Percentiles rank a stretch among this genome's conserved stretches.
phyloP scores from a whole-genome alignment of 23 tunicate genomes.

The Ciona savignyi region DNA sequence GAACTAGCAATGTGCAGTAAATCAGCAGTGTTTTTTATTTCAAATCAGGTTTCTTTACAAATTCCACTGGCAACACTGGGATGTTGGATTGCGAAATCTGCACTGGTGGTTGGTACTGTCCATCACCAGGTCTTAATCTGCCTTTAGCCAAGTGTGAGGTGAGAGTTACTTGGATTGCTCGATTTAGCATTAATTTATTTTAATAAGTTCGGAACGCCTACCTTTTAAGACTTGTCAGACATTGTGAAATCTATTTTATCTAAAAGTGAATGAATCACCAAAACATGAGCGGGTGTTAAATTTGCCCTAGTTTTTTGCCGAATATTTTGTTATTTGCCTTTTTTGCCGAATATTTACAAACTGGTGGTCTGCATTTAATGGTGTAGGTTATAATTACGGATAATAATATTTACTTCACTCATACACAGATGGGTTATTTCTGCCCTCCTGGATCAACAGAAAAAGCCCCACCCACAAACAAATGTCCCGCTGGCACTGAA shows the following conservation, averaged over 20 bases:
- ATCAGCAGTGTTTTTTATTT: not conserved
- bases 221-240: no score
- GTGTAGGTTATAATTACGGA: not conserved
- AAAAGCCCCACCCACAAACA: constrained; percentile 32
- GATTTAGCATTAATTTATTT: no score
- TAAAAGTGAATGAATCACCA: no score
- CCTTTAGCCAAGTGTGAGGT: constrained; percentile 56
- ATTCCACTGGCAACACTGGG: constrained; percentile 8
- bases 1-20: no score
- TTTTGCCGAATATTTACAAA: no score
- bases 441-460: constrained; percentile 88
- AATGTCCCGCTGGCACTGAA: constrained; percentile 77
- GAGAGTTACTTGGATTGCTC: no score
- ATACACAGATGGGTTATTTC: constrained; percentile 70
- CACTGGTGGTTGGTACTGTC: constrained; percentile 75
- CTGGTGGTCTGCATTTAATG: not conserved
- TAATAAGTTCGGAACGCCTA: no score
- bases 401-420: no score
- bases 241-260: no score
- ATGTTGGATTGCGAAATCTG: constrained; percentile 46
- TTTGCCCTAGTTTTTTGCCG: no score
- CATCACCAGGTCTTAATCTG: constrained; percentile 27
- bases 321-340: no score
- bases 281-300: no score
- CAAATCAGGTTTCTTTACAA: not conserved